These are phyloP conservation scores for Scomber scombrus DNA, from an alignment of 2,113 vertebrate species.

Conservation along the genomic window DNA sequence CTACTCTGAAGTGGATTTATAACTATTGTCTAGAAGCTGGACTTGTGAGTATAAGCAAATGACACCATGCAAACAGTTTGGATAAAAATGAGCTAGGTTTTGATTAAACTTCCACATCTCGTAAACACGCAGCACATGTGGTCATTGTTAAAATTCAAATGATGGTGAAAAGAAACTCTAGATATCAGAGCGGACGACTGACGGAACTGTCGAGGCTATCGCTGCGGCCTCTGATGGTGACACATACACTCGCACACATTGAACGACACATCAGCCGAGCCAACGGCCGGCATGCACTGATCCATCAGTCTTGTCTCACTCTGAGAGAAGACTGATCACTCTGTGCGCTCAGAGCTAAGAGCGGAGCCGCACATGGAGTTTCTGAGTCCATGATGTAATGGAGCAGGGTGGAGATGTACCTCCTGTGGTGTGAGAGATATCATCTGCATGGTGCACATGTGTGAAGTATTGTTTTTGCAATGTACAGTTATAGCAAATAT, in stretches of 20 bases:
- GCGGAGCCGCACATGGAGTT: constrained; percentile 48
- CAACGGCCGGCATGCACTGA: constrained; percentile 10
- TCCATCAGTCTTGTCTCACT: constrained; percentile 44
- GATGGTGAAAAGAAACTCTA: constrained; percentile 37
- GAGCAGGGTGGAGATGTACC: constrained; percentile 55
- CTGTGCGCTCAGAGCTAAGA: constrained; percentile 48
- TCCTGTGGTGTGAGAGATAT: constrained; percentile 60
- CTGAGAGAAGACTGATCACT: constrained; percentile 52
- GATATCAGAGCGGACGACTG: constrained; percentile 42
- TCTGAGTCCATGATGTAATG: constrained; percentile 75
- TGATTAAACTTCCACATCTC: constrained; percentile 74
- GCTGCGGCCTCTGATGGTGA: constrained; percentile 27
- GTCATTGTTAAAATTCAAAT: constrained; percentile 53
- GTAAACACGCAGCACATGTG: constrained; percentile 79
- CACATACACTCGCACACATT: constrained; percentile 58
- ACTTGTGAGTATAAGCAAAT: constrained; percentile 72
- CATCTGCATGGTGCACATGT: constrained; percentile 63
- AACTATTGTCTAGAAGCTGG: constrained; percentile 59
- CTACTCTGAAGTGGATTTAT: constrained; percentile 40
- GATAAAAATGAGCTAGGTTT: constrained; percentile 72
- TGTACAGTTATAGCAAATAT: constrained; percentile 21
- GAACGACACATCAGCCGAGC: constrained; percentile 29
- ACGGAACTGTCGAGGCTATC: constrained; percentile 19
- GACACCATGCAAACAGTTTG: constrained; percentile 72
- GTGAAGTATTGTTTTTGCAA: constrained; percentile 16